Evolutionary conservation across 2,797 vertebrate species (phyloP).

Genomic region (Typhlichthys eigenmanni): DNA sequence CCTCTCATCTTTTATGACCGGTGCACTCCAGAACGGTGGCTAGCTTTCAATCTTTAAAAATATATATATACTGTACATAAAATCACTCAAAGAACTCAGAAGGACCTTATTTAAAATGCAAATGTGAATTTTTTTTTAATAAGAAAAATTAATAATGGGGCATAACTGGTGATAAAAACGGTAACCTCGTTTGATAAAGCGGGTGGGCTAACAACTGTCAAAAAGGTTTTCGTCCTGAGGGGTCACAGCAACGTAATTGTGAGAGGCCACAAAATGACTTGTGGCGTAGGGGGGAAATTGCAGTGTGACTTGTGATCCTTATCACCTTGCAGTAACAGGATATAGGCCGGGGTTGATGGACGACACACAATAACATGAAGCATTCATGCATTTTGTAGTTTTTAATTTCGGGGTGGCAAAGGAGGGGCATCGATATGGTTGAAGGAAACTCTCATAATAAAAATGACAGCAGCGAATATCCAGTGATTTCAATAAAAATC

Average conservation of each 20-base stretch:
- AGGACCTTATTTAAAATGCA: conserved; percentile 64
- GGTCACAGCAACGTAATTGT: conserved; percentile 64
- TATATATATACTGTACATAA: conserved; percentile 12
- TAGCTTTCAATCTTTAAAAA: conserved; percentile 4
- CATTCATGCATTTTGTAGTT: not conserved
- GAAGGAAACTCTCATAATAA: no score
- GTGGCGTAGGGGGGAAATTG: conserved; percentile 41
- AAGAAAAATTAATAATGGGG: conserved; percentile 72
- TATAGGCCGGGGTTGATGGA: conserved; percentile 69
- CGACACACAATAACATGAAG: conserved; percentile 56
- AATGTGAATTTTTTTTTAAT: conserved; percentile 72
- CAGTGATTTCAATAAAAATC: no score
- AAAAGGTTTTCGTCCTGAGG: conserved; percentile 64
- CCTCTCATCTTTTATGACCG: conserved; percentile 42
- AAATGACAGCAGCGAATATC: no score
- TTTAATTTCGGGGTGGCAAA: no score
- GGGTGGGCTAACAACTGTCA: conserved; percentile 65
- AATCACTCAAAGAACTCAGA: conserved; percentile 8
- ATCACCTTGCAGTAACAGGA: conserved; percentile 67
- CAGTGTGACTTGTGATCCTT: conserved; percentile 66
- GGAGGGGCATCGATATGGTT: no score
- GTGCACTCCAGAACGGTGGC: conserved; percentile 26
- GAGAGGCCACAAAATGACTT: conserved; percentile 37
- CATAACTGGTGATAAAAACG: conserved; percentile 52
- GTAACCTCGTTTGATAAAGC: conserved; percentile 67